Evolutionary conservation across 2,888 invertebrate genomes (phyloP), one percentile per base, ranked within the genome.

Genomic region (Andrena trimmerana): DNA sequence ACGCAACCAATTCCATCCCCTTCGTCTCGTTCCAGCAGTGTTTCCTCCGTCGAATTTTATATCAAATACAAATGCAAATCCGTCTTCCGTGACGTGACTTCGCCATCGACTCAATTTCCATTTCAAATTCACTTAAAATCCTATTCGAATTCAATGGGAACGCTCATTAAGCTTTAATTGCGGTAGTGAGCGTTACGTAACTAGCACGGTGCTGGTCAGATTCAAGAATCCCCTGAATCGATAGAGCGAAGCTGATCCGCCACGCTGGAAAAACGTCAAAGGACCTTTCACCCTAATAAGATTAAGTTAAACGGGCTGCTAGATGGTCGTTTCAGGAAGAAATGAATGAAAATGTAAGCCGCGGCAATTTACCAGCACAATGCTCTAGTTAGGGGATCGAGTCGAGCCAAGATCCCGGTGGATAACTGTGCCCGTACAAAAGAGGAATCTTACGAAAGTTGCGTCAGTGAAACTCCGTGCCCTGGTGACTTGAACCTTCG

Each of bases 381-480:
- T 29, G 27, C 57, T 24, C 57, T 57, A 57, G 16, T 27, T 29
- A 31, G 31, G n/a, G 33, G n/a, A 16, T 57, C 24, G 10, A 24
- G 57, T 10, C 24, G 27, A 1, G 20, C 24, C 57, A 24, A 8
- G 20, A 54, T 16, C 13, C 31, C 33, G 5, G 2, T 36, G 68
- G 36, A 54, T 63, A 31, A 50, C 16, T 13, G 10, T 13, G 10
- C 2, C 42, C 24, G 24, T 16, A 27, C 48, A 24, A 16, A 27
- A 24, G 13, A 24, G 4, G 42, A 68, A 48, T 29, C 92, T 92
- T 90, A 92, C 93, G 69, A 83, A 82, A 72, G 86, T 84, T 68
- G 90, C 89, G n/a, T 92, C 92, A 68, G 89, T 63, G n/a, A 92
- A 83, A 62, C 92, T 92, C 42, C 82, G 87, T 8, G 90, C 90